Evolutionary conservation across 92 coral and sea anemone genomes (phyloP).

Genomic region (Isaurus tuberculatus): DNA sequence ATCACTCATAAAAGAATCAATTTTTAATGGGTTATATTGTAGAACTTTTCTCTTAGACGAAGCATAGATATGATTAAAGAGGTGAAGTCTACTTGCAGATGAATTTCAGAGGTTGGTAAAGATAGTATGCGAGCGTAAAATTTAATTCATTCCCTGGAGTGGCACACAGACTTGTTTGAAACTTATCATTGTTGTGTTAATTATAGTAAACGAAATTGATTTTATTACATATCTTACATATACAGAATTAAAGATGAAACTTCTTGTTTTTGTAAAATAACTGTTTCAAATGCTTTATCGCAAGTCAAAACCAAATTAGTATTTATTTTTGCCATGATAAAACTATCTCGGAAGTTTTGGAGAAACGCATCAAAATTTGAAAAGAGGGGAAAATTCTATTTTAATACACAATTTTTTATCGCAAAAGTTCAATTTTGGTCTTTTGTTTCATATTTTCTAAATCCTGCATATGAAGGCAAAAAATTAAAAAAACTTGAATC

Average conservation of each 20-base stretch:
- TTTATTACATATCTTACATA: no score
- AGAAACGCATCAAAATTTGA: conserved; percentile 26
- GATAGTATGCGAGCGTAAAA: background rate
- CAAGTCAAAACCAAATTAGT: background rate
- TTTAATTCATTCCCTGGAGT: background rate
- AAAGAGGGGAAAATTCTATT: background rate
- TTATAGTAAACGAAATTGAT: conserved; percentile 5
- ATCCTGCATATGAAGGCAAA: conserved; percentile 4
- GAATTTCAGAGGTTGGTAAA: background rate
- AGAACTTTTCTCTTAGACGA: background rate
- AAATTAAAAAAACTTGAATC: conserved; percentile 1
- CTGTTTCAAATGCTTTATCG: background rate
- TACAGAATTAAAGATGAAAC: background rate
- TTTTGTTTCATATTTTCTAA: conserved; percentile 10
- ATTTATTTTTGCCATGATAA: background rate
- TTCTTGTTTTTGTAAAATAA: background rate
- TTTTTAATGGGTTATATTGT: conserved; percentile 20
- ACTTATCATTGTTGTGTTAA: background rate
- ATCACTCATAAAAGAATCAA: conserved; percentile 33
- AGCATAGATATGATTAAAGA: background rate
- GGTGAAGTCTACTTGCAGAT: background rate
- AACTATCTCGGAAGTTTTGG: background rate
- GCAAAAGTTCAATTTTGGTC: background rate
- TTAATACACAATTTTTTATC: background rate
- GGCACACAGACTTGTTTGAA: background rate